Base-by-base conservation (phyloP, 2,888 invertebrate species). In the Meghimatium bilineatum region DNA sequence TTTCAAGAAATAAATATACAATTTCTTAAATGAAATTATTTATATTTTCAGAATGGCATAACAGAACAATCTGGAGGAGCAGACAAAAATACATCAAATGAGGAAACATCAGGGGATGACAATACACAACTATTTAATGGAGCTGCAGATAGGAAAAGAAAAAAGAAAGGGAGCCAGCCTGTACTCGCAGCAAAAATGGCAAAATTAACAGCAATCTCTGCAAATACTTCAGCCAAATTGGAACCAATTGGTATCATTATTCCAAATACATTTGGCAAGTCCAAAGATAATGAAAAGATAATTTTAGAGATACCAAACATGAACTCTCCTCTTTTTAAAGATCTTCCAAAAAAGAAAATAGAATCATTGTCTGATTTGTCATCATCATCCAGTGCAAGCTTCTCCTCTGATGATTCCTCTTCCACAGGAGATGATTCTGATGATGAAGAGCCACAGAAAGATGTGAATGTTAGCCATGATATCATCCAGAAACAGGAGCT, bases 251-350 rank as follows among this genome's bases (percentile, higher is more conserved):
- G 80, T 29, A 84, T 84, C 20, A 82, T 63, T 52, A 85, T 82
- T 29, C 85, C 85, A 20, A 44, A 79, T 20, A 32, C n/a, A 20
- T 75, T 60, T 49, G 81, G 75, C n/a, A 44, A 44, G 44, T 12
- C 44, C 44, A 44, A 72, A 84, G 49, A 29, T 63, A 0, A 72
- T 14, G 75, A 76, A 12, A 85, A 86, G 44, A 83, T 29, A 67
- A 20, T 76, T n/a, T 29, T 67, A 29, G 76, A 75, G n/a, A 80
- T 84, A 32, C 84, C 84, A 44, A 84, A 76, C n/a, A 52, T 84
- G 44, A 76, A 80, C 60, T 84, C 84, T 1, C 84, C 84, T 44
- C 34, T 84, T 3, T 84, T 84, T 60, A 84, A 84, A 84, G 84
- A 84, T 38, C 69, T 84, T 69, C 84, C 80, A 17, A 44, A 69